Conservation (phyloP, 2,888 invertebrate genomes). For the Hydrotaea diabolus region DNA sequence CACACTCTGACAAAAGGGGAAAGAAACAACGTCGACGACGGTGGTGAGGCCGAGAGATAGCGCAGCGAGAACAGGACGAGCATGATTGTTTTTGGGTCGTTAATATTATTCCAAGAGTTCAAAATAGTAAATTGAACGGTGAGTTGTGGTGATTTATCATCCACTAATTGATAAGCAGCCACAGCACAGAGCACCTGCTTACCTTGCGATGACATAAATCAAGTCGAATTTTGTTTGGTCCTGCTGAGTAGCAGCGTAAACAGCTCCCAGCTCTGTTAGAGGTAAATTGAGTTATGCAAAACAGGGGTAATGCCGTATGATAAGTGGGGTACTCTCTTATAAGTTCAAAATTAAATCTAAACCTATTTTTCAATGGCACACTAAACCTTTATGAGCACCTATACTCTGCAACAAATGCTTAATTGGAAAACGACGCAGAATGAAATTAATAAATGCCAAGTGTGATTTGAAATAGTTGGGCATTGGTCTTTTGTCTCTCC, state of each 20-base stretch:
- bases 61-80: background rate
- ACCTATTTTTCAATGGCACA: too few relatives aligned
- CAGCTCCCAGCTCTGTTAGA: background rate
- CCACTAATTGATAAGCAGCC: conserved; percentile 9
- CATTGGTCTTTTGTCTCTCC: too few relatives aligned
- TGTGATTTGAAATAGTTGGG: too few relatives aligned
- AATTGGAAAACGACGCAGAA: too few relatives aligned
- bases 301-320: background rate
- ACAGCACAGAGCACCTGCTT: background rate
- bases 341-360: too few relatives aligned
- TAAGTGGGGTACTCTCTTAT: too few relatives aligned
- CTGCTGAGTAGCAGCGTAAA: background rate
- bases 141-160: conserved; percentile 6
- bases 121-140: conserved; percentile 13
- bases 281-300: background rate
- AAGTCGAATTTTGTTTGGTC: background rate
- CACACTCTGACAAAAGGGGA: background rate
- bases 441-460: too few relatives aligned
- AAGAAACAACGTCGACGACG: background rate
- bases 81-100: background rate
- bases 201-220: conserved; percentile 1
- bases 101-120: conserved; percentile 23
- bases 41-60: background rate
- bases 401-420: too few relatives aligned
- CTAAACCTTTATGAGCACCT: too few relatives aligned